Base-by-base conservation (phyloP, 1,140 invertebrate genomes). In the Diachasma alloeum region DNA sequence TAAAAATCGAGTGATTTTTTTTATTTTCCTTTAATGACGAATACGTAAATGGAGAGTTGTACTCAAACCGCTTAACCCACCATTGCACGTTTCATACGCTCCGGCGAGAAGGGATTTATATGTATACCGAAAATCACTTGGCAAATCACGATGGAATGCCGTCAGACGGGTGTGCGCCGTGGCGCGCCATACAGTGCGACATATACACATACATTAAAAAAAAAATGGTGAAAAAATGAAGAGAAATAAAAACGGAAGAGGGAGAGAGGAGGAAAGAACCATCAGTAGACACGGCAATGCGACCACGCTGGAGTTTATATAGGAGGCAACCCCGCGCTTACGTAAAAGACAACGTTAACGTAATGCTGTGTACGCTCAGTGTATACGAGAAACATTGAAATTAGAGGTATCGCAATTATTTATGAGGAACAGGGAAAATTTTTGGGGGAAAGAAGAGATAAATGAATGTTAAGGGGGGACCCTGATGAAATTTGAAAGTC, bases 81-180 rank as follows among this genome's bases (percentile, higher is more conserved):
- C 59, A 74, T 67, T 44, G 66, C 31, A 42, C 37, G 72, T 59
- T 69, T 75, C 63, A 66, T 75, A 44, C 67, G 42, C 22, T 68
- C 13, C 24, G 19, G 31, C 11, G 22, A n/a, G 24, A 39, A 69
- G 69, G 69, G 44, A 68, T 68, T 36, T 68, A 42, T 68, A 80
- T 78, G 78, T 87, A 86, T 87, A 86, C 84, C 84, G 83, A 87
- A 87, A 85, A 84, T 68, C 36, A 68, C 66, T 86, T 87, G 83
- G 83, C 85, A 87, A 87, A 87, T 87, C 86, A 86, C 85, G 84
- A 84, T 86, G 86, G 86, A 87, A 87, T 87, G 85, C 84, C 82
- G 85, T 86, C 82, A 75, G 84, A 86, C 85, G 84, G 84, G 86
- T 86, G 85, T 80, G 81, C 81, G 77, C 80, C 81, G 31, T 59